These are phyloP conservation scores for Eubasilissa regina DNA, from an alignment of 1,140 invertebrate species.

Conservation along the genomic window DNA sequence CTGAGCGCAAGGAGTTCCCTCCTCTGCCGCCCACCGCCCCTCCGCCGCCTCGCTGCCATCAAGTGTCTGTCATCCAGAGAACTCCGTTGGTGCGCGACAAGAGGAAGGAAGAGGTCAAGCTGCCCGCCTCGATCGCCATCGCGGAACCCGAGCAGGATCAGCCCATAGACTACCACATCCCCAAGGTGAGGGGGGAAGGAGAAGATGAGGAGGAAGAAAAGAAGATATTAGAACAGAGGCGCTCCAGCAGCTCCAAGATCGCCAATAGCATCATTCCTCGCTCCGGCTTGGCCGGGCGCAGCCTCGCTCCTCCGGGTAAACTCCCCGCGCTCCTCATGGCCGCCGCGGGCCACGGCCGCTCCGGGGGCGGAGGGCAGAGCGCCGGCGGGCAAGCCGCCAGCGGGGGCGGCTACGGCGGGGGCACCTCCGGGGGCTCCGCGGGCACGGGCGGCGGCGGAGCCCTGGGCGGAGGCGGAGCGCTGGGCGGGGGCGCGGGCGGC, in stretches of 20 bases:
- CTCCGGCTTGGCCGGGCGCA: slow-evolving; percentile 67
- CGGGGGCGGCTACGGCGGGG: slow-evolving; percentile 71
- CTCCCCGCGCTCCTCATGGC: slow-evolving; percentile 78
- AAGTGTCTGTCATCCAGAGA: slow-evolving; percentile 86
- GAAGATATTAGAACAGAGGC: slow-evolving; percentile 73
- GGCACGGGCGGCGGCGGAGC: slow-evolving; percentile 75
- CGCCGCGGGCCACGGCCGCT: slow-evolving; percentile 83
- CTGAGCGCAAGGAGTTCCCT: slow-evolving; percentile 84
- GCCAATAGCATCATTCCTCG: slow-evolving; percentile 72
- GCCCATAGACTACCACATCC: slow-evolving; percentile 90
- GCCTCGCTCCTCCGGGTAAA: slow-evolving; percentile 69
- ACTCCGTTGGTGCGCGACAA: slow-evolving; percentile 76
- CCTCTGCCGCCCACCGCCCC: slow-evolving; percentile 68
- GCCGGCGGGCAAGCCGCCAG: slow-evolving; percentile 72
- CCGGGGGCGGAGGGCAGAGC: slow-evolving; percentile 71
- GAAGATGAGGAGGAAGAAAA: slow-evolving; percentile 77
- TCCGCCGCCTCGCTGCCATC: slow-evolving; percentile 74
- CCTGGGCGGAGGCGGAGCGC: slow-evolving; percentile 75
- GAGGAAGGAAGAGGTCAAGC: slow-evolving; percentile 72
- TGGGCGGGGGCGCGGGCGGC: slow-evolving; percentile 77
- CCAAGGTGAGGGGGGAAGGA: slow-evolving; percentile 80
- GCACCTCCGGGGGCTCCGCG: slow-evolving; percentile 71
- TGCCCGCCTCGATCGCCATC: slow-evolving; percentile 69
- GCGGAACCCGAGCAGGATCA: slow-evolving; percentile 82
- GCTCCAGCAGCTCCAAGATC: slow-evolving; percentile 75